These are phyloP conservation scores for Sarcophilus harrisii DNA, from an alignment of 2,797 vertebrate species.

Conservation along the genomic window DNA sequence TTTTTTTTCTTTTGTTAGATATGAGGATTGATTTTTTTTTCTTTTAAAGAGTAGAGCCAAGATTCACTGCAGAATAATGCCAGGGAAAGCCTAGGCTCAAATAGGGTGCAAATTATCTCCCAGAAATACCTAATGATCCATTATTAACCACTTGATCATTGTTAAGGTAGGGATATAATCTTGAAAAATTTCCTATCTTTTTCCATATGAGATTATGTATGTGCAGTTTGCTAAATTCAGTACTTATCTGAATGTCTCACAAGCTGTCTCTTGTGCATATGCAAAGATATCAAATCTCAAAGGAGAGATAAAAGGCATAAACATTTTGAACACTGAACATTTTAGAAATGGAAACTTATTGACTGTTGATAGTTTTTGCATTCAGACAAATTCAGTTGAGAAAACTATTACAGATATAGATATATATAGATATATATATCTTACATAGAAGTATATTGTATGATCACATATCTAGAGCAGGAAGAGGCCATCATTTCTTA, in stretches of 20 bases:
- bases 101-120: slow-evolving; percentile 65
- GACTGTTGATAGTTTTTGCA: background rate
- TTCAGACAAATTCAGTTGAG: background rate
- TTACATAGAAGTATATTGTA: background rate
- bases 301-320: background rate
- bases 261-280: background rate
- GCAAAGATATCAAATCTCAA: background rate
- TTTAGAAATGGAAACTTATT: background rate
- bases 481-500: background rate
- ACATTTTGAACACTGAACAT: background rate
- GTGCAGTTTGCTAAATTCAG: background rate
- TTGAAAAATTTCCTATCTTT: background rate
- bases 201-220: background rate
- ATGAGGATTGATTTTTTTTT: slow-evolving; percentile 73
- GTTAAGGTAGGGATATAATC: background rate
- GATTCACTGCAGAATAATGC: slow-evolving; percentile 42
- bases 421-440: background rate
- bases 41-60: background rate
- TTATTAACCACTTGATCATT: background rate
- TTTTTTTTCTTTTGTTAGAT: slow-evolving; percentile 77
- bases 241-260: background rate
- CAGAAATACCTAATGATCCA: slow-evolving; percentile 52
- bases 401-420: background rate
- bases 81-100: slow-evolving; percentile 55
- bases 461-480: background rate